These are phyloP conservation scores for Cnemophilus loriae DNA, from an alignment of 2,113 vertebrate genomes.

Conservation along the genomic window DNA sequence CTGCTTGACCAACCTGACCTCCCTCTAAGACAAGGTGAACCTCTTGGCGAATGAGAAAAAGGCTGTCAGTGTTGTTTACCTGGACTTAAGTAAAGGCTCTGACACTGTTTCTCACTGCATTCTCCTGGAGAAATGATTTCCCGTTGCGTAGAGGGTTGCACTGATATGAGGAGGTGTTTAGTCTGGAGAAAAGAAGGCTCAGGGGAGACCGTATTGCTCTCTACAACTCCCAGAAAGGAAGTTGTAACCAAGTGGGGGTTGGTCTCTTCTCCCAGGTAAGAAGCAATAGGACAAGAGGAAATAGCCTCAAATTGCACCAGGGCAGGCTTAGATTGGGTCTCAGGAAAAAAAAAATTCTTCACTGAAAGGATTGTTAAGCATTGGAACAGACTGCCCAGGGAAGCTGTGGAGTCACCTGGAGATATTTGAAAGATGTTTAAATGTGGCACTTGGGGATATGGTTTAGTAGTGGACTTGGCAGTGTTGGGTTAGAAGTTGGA, in stretches of 20 bases:
- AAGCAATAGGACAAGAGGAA: not conserved
- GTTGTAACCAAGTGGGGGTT: accelerated
- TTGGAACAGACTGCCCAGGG: not conserved
- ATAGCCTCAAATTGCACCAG: not conserved
- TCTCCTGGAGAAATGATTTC: not conserved
- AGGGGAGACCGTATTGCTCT: not conserved
- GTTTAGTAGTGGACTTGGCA: not conserved
- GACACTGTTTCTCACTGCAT: not conserved
- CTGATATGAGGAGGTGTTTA: not conserved
- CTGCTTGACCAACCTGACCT: not conserved
- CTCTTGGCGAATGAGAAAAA: not conserved
- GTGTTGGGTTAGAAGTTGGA: not conserved
- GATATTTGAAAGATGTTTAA: not conserved
- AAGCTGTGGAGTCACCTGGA: not conserved
- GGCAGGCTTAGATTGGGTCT: not conserved
- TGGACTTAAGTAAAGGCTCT: not conserved
- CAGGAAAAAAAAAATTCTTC: not conserved
- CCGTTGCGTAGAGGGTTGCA: not conserved
- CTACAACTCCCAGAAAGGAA: not conserved
- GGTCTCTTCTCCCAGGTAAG: not conserved
- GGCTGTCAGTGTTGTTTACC: not conserved
- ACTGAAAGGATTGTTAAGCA: not conserved
- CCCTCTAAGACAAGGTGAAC: not conserved
- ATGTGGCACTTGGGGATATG: not conserved
- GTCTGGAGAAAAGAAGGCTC: not conserved